Percentiles rank a stretch among this genome's conserved stretches.
These are phyloP conservation scores for Drosophila nr. fundita DNA, from an alignment of 2,888 invertebrate genomes.

Conservation along the genomic window DNA sequence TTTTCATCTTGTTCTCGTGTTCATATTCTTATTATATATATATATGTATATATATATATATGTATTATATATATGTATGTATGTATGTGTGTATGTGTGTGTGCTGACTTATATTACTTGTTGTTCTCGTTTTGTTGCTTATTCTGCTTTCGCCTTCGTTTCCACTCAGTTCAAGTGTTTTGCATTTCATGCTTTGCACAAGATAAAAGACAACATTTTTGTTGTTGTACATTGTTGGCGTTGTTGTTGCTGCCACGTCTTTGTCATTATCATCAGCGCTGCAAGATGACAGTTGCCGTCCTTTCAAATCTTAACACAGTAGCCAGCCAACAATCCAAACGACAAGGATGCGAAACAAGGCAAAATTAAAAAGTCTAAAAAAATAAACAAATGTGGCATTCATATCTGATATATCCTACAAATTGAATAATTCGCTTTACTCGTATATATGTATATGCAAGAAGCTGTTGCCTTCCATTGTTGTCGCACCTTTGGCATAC, in stretches of 20 bases:
- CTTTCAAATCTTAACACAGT: slow-evolving; percentile 72
- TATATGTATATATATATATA: neutral
- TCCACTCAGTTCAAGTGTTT: slow-evolving; percentile 78
- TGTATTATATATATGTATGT: neutral
- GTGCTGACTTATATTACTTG: slow-evolving; percentile 38
- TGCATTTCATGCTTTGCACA: slow-evolving; percentile 70
- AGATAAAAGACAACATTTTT: slow-evolving; percentile 54
- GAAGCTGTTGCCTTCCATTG: neutral
- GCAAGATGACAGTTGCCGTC: slow-evolving; percentile 70
- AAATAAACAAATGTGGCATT: neutral
- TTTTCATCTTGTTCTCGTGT: slow-evolving; percentile 34
- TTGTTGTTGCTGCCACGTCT: slow-evolving; percentile 51
- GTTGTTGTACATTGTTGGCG: slow-evolving; percentile 12
- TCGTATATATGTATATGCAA: neutral
- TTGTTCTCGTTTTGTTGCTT: slow-evolving; percentile 50
- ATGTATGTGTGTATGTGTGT: slow-evolving; percentile 1
- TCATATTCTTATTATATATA: slow-evolving; percentile 6
- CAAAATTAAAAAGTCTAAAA: slow-evolving; percentile 29
- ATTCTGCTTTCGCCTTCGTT: slow-evolving; percentile 71
- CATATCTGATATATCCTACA: slow-evolving; percentile 3
- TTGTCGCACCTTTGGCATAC: neutral
- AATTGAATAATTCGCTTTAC: neutral
- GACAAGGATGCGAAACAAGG: slow-evolving; percentile 43
- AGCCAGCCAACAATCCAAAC: slow-evolving; percentile 42
- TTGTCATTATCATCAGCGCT: slow-evolving; percentile 69